Conservation (phyloP, 1,140 invertebrate species). For the Drosophila ficusphila region DNA sequence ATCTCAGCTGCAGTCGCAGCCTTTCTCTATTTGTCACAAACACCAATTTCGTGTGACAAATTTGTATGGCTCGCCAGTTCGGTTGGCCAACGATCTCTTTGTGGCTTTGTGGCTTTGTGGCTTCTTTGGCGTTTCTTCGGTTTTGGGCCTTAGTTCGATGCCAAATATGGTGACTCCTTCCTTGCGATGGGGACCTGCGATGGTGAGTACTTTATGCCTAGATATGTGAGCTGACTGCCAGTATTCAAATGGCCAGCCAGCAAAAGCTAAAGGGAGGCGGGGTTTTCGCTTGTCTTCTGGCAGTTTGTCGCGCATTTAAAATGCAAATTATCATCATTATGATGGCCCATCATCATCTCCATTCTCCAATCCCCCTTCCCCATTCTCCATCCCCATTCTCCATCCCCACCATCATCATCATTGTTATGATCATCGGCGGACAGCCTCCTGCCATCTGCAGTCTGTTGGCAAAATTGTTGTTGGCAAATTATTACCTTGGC, state of each 20-base stretch:
- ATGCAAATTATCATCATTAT: slow-evolving; percentile 82
- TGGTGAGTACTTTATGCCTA: slow-evolving; percentile 71
- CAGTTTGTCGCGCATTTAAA: slow-evolving; percentile 80
- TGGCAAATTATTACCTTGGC: slow-evolving; percentile 80
- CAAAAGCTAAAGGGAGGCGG: slow-evolving; percentile 7
- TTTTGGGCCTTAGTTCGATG: slow-evolving; percentile 16
- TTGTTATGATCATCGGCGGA: slow-evolving; percentile 33
- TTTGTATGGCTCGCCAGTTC: slow-evolving; percentile 62
- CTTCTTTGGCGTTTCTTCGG: slow-evolving; percentile 24
- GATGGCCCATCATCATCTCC: slow-evolving; percentile 63
- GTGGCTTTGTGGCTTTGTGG: slow-evolving; percentile 57
- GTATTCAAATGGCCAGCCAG: slow-evolving; percentile 69
- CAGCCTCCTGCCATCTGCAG: slow-evolving; percentile 43
- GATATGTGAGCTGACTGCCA: slow-evolving; percentile 40
- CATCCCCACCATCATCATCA: slow-evolving; percentile 46
- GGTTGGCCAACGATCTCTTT: slow-evolving; percentile 48
- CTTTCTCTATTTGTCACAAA: slow-evolving; percentile 78
- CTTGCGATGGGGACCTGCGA: slow-evolving; percentile 22
- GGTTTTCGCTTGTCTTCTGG: slow-evolving; percentile 40
- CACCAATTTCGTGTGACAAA: slow-evolving; percentile 82
- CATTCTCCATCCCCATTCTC: slow-evolving; percentile 59
- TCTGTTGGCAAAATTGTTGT: slow-evolving; percentile 51
- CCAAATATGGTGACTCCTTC: slow-evolving; percentile 72
- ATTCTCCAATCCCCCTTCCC: too few species aligned
- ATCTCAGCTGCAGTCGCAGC: slow-evolving; percentile 2